Conservation (phyloP, 92 coral and sea anemone genomes). For the Zoanthus solanderi region DNA sequence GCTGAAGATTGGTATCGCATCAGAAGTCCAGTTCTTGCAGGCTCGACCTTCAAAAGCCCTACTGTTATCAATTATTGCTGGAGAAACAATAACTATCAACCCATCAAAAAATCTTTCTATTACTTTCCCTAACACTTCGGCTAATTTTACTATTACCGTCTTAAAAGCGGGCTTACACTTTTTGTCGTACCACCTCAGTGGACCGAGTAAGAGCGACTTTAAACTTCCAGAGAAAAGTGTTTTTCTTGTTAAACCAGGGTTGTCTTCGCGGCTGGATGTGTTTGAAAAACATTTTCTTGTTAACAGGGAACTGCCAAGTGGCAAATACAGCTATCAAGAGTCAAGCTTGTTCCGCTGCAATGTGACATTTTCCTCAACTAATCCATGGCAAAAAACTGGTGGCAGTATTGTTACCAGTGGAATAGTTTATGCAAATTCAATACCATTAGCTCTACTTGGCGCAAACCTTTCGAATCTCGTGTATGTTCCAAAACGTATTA, state of each 20-base stretch:
- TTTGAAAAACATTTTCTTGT: slow-evolving; percentile 24
- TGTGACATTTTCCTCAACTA: slow-evolving; percentile 49
- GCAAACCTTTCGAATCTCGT: slow-evolving; percentile 4
- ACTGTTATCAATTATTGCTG: slow-evolving; percentile 16
- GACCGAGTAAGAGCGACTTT: slow-evolving; percentile 46
- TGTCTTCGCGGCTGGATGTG: background rate
- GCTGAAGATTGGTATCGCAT: slow-evolving; percentile 31
- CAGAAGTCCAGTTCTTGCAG: slow-evolving; percentile 45
- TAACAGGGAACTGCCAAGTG: slow-evolving; percentile 53
- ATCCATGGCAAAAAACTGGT: slow-evolving; percentile 38
- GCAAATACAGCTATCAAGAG: slow-evolving; percentile 39
- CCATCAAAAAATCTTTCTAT: slow-evolving; percentile 41
- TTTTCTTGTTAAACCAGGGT: slow-evolving; percentile 42
- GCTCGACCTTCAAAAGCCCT: slow-evolving; percentile 55
- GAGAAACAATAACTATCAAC: slow-evolving; percentile 14
- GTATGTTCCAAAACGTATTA: slow-evolving; percentile 5
- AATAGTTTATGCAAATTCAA: slow-evolving; percentile 32
- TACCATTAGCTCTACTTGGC: slow-evolving; percentile 65
- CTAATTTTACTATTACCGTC: slow-evolving; percentile 40
- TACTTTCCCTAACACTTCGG: background rate
- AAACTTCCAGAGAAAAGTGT: slow-evolving; percentile 43
- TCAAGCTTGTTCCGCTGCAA: slow-evolving; percentile 26
- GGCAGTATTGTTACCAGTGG: slow-evolving; percentile 37
- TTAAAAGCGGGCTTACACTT: slow-evolving; percentile 40
- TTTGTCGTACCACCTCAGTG: slow-evolving; percentile 31